phyloP scores from a whole-genome alignment of 1,140 invertebrate species.

The Episyrphus balteatus region DNA sequence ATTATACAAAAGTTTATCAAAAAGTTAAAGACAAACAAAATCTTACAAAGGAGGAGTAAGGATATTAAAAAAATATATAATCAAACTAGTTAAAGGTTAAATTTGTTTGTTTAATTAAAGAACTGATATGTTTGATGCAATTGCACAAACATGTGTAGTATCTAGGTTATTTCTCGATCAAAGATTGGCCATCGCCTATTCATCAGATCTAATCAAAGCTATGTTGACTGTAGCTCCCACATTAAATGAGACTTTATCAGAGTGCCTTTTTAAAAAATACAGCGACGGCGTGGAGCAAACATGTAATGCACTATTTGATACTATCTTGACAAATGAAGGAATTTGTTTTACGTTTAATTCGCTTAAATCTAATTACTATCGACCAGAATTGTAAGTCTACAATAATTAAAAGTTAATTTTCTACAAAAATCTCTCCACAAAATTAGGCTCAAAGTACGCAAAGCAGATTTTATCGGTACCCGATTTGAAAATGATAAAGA shows the following conservation, averaged over 20 bases:
- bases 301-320: constrained; percentile 42
- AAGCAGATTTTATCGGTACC: no score
- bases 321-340: constrained; percentile 57
- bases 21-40: constrained; percentile 11
- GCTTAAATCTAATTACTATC: constrained; percentile 45
- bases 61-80: no score
- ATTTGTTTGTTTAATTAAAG: no score
- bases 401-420: no score
- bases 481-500: no score
- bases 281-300: constrained; percentile 52
- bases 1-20: constrained; percentile 40
- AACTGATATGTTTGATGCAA: constrained; percentile 2
- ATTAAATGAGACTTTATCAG: constrained; percentile 45
- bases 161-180: no score
- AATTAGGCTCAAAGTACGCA: no score
- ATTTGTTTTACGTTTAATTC: constrained; percentile 61
- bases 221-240: constrained; percentile 35
- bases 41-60: no score
- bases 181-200: no score
- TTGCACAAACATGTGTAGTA: constrained; percentile 23
- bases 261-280: constrained; percentile 38
- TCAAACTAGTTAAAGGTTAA: no score
- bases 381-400: constrained; percentile 28
- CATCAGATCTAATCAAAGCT: constrained; percentile 20
- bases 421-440: no score